phyloP scores from a whole-genome alignment of 2,113 vertebrate genomes.

The Azemiops feae region DNA sequence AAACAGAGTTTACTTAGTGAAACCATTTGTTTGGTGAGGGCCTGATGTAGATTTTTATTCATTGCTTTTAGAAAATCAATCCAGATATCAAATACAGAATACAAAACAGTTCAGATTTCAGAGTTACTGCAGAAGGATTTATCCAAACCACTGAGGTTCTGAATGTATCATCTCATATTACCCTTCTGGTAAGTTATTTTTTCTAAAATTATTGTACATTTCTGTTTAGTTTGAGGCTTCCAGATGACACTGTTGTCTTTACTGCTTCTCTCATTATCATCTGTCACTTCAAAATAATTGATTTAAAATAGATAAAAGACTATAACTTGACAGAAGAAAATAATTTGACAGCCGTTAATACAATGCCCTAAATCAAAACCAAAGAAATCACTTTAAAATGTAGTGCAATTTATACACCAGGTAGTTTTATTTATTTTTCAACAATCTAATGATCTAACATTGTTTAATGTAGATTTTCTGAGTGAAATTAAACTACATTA shows the following conservation, averaged over 20 bases:
- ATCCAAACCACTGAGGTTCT: constrained; percentile 76
- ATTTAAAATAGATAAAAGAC: background rate
- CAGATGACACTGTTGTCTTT: background rate
- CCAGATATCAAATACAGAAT: constrained; percentile 78
- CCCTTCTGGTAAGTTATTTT: constrained; percentile 50
- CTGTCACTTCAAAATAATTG: background rate
- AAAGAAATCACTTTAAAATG: background rate
- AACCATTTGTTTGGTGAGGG: background rate
- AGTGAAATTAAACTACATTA: background rate
- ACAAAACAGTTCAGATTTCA: constrained; percentile 81
- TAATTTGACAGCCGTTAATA: background rate
- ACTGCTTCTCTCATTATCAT: background rate
- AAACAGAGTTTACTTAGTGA: background rate
- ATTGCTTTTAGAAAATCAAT: constrained; percentile 75
- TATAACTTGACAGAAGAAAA: background rate
- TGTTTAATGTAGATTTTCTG: background rate
- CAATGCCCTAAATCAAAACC: background rate
- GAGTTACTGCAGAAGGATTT: constrained; percentile 74
- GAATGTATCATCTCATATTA: constrained; percentile 38
- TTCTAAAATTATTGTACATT: background rate
- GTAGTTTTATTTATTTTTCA: background rate
- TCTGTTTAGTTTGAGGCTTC: background rate
- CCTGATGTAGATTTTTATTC: constrained; percentile 1
- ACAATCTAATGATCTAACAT: background rate
- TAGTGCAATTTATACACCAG: background rate